Evolutionary conservation across 92 coral and sea anemone genomes (phyloP).

Genomic region (Epizoanthus ramosus): DNA sequence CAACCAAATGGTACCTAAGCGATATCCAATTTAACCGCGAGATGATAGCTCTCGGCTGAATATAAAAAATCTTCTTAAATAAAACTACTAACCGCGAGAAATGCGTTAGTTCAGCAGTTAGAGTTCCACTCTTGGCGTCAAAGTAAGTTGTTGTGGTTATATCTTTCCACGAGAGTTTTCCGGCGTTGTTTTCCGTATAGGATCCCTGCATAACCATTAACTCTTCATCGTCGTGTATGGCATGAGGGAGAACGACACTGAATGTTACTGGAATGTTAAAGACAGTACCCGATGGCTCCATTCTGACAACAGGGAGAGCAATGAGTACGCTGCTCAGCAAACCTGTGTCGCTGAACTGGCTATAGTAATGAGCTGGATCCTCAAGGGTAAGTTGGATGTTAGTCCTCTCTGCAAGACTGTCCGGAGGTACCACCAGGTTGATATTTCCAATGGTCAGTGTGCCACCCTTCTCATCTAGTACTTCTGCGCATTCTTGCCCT

Average conservation of each 20-base stretch:
- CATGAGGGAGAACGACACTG: constrained; percentile 7
- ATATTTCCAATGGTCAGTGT: not conserved
- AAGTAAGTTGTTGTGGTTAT: not conserved
- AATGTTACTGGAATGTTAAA: constrained; percentile 22
- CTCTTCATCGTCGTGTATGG: constrained; percentile 3
- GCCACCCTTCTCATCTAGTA: constrained; percentile 12
- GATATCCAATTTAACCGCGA: constrained; percentile 13
- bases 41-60: not conserved
- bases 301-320: constrained; percentile 9
- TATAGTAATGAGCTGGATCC: constrained; percentile 24
- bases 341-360: constrained; percentile 3
- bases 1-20: not conserved
- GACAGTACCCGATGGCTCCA: constrained; percentile 6
- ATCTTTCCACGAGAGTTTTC: constrained; percentile 16
- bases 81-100: not conserved
- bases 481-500: not conserved
- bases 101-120: constrained; percentile 12
- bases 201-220: constrained; percentile 16
- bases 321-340: not conserved
- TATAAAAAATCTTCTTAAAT: not conserved
- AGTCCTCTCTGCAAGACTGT: not conserved
- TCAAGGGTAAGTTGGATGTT: constrained; percentile 5
- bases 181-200: constrained; percentile 10
- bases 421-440: constrained; percentile 15
- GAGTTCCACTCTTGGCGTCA: not conserved